Evolutionary conservation across 2,113 vertebrate species (phyloP).

Genomic region (Ploceus nigricollis): DNA sequence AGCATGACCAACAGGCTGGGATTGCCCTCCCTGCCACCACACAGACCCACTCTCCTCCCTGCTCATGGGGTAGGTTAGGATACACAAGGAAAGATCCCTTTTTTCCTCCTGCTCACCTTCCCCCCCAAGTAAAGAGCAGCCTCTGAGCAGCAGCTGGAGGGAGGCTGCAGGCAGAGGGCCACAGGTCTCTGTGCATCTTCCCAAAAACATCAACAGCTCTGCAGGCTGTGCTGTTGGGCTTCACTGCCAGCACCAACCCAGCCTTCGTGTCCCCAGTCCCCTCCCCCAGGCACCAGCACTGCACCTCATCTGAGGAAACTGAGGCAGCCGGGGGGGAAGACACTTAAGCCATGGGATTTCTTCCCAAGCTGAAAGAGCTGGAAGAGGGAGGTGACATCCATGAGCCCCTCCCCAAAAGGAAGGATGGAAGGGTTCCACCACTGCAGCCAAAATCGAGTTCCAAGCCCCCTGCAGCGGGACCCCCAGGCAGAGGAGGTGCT

Average conservation of each 20-base stretch:
- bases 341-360: neutral
- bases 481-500: neutral
- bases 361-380: neutral
- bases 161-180: neutral
- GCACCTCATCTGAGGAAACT: neutral
- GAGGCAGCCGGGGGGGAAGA: neutral
- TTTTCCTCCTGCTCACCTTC: neutral
- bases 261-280: accelerated
- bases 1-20: neutral
- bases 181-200: neutral
- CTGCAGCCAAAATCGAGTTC: neutral
- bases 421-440: neutral
- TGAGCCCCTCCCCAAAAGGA: neutral
- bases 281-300: neutral
- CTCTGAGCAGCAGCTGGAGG: neutral
- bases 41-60: neutral
- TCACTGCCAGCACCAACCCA: neutral
- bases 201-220: neutral
- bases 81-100: neutral
- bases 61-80: neutral
- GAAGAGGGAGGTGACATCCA: neutral
- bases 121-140: neutral
- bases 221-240: neutral
- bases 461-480: accelerated
- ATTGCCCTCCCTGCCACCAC: neutral